Evolutionary conservation across 2,888 invertebrate genomes (phyloP), one percentile per base, ranked within the genome.

Genomic region (Cheiracanthium punctorium): DNA sequence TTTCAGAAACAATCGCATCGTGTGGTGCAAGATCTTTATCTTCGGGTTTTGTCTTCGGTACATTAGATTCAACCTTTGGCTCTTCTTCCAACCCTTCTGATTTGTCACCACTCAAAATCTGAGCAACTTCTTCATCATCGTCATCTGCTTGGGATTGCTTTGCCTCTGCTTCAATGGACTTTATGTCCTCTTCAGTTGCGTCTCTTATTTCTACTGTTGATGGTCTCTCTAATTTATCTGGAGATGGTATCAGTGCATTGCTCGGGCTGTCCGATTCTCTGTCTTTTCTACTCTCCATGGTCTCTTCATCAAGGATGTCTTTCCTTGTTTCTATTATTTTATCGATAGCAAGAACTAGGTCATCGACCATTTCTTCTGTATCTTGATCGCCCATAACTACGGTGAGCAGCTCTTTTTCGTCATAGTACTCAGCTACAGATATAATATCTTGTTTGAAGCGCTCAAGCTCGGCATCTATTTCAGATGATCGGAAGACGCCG

Each of bases 351-450:
- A 82, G 43, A 10, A 87, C 69, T 20, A 87, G 79, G 41, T 87
- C 87, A 29, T 82, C 82, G 52, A 82, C 64, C 33, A 82, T 80
- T 28, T 82, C 87, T 14, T 87, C 87, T 17, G 64, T 74, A 29
- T 84, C 84, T 28, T 80, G 88, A n/a, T 85, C 84, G 0, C 88
- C 88, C 80, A 88, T 85, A 30, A 88, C 88, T 0, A 88, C 82
- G 0, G 82, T 85, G 17, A 87, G 69, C 8, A 87, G 52, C 12
- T 87, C 87, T 65, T 82, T 82, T 14, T 87, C 80, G 33, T 87
- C 87, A 52, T 82, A 87, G 37, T 87, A 87, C 28, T 87, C 87
- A 4, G 82, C 82, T 4, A 87, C 87, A 1, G 82, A 74, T 67
- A 87, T 82, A 30, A 87, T 79, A n/a, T 87, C 79, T 32, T 87